A percentile compares a stretch with the other conserved stretches of the same genome.
Conservation (phyloP, 2,888 invertebrate genomes). For the Trissolcus japonicus region DNA sequence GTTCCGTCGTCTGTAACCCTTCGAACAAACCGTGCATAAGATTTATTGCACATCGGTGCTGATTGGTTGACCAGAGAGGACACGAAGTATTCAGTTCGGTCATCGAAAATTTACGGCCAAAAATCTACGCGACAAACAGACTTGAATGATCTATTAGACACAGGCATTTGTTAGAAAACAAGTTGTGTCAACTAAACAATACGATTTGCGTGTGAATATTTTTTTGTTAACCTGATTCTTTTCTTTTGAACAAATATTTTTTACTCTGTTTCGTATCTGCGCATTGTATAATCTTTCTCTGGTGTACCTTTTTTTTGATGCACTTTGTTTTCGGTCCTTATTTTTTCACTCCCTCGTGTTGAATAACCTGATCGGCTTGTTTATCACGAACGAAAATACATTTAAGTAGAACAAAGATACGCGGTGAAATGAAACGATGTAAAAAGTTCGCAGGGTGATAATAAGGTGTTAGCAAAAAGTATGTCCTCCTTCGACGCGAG, state of each 20-base stretch:
- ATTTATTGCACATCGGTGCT: constrained; percentile 69
- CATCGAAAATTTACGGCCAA: constrained; percentile 63
- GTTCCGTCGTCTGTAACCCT: constrained; percentile 61
- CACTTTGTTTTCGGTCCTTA: constrained; percentile 17
- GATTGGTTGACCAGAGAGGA: constrained; percentile 63
- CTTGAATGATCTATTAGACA: too few species aligned
- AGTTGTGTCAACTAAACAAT: too few species aligned
- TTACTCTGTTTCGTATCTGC: too few species aligned
- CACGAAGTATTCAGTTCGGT: constrained; percentile 51
- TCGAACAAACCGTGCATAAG: constrained; percentile 64
- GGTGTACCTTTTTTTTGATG: constrained; percentile 15
- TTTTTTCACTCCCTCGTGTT: constrained; percentile 27
- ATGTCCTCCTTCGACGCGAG: background rate
- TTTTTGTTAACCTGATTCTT: too few species aligned
- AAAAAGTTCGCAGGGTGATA: constrained; percentile 29
- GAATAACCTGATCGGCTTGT: constrained; percentile 27
- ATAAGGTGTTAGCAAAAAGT: constrained; percentile 28
- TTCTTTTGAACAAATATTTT: too few species aligned
- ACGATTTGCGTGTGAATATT: too few species aligned
- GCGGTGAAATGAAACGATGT: constrained; percentile 13
- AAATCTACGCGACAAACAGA: constrained; percentile 27
- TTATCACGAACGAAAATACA: constrained; percentile 38
- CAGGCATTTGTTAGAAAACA: too few species aligned
- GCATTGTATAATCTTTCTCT: background rate
- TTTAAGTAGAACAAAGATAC: constrained; percentile 43